Evolutionary conservation across 1,140 invertebrate genomes (phyloP), one percentile per base, ranked within the genome.

Genomic region (Scaptomyza hsui): DNA sequence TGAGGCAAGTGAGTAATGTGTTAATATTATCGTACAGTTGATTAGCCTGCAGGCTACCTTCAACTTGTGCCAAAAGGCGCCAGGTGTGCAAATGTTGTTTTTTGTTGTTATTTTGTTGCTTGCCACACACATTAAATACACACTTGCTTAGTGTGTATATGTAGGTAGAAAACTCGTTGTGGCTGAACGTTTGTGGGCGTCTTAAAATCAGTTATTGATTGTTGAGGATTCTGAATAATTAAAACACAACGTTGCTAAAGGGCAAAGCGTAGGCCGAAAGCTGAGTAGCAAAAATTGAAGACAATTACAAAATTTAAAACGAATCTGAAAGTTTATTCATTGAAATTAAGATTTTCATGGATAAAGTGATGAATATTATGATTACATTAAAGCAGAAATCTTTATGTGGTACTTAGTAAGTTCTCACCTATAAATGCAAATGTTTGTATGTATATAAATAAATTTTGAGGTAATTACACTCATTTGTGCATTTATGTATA

Each of bases 1-100:
- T n/a, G n/a, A n/a, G n/a, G n/a, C n/a, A n/a, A n/a, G 37, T 16
- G 42, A 13, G n/a, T 56, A 24, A 57, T 57, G 55, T 57, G 55
- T 19, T 57, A 57, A 44, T 57, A 32, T 29, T 57, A 57, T 57
- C 55, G 55, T 21, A 39, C n/a, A 18, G 13, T 13, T 57, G 32
- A 56, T 57, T 44, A 57, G 37, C 21, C 35, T 4, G 18, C 3
- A 41, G 52, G 16, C 13, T 6, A 18, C n/a, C 12, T 18, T n/a
- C n/a, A n/a, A n/a, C n/a, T n/a, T 37, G 18, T 52, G 49, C 18
- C 32, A 21, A 21, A 21, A 21, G 26, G 9, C 1, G 19, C 9
- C 48, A 49, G 49, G 49, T 52, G 49, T 52, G 29, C 19, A n/a
- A n/a, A 9, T 53, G n/a, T 26, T 48, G 16, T 29, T 52, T 52